Base-by-base conservation (phyloP, 2,888 invertebrate species). In the Machimus rusticus region DNA sequence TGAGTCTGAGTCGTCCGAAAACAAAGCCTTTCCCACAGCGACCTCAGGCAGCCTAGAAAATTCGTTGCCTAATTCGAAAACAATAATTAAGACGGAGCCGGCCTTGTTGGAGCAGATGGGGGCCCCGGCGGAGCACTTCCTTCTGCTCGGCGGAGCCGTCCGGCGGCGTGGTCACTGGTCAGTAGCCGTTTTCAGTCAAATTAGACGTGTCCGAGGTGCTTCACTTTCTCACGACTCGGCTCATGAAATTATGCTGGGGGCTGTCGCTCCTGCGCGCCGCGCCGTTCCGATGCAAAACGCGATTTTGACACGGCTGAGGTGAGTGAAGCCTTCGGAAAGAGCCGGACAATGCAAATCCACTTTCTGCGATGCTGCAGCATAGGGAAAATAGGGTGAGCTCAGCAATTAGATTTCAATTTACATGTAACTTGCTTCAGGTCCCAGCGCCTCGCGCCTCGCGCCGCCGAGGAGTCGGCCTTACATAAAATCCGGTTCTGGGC, bases 51-150 rank as follows among this genome's bases (percentile, higher is more conserved):
- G 57, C 66, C 66, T 66, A 66, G 66, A 76, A 76, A 76, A 37
- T 12, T 37, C 8, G 66, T 82, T 82, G 57, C 82, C 57, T 66
- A 82, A 82, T 57, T 14, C 57, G 34, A 82, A 66, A 57, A 82
- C 57, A 66, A 82, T 57, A 82, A 82, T 82, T 82, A 66, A 66
- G 34, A 51, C 55, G 57, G 12, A 31, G 8, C 51, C 19, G 82
- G 66, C 82, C 57, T 82, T 66, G 82, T 12, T 82, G 37, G 57
- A 82, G 37, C 16, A 82, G 57, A 57, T 81, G 51, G 31, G 37
- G 76, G 23, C 37, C 16, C n/a, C 9, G 51, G 34, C 81, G 81
- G 9, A 82, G 34, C 37, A 37, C 37, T 82, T 82, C 82, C 82
- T 82, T 57, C 9, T 9, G 76, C 46, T 19, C 31, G 79, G 23